These are phyloP conservation scores for Blastobasis lacticolella DNA, from an alignment of 2,888 invertebrate genomes.

Conservation along the genomic window DNA sequence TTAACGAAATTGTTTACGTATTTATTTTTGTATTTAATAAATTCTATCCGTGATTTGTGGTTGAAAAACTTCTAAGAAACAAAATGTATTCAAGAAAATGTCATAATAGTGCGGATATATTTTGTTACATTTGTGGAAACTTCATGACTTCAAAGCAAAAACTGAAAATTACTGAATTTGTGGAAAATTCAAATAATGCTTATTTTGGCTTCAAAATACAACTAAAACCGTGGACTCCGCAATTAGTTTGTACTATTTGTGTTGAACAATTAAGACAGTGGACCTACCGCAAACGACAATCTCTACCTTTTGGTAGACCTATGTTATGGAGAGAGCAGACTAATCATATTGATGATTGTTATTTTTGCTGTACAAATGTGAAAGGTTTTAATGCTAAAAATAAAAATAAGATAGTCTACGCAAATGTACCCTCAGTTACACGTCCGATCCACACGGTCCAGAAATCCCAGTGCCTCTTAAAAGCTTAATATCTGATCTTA, in stretches of 20 bases:
- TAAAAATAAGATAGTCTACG: neutral
- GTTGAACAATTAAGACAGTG: conserved; percentile 1
- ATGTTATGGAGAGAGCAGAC: conserved; percentile 2
- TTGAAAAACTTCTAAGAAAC: too few species aligned
- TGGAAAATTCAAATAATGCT: too few species aligned
- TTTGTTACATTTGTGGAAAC: too few species aligned
- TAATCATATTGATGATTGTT: conserved; percentile 4
- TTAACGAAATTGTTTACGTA: too few species aligned
- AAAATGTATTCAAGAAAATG: too few species aligned
- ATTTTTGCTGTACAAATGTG: neutral
- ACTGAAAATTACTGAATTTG: too few species aligned
- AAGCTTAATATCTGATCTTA: too few species aligned
- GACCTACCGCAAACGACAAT: neutral
- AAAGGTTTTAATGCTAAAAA: conserved; percentile 1
- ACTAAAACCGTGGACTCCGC: conserved; percentile 3
- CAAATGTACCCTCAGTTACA: conserved; percentile 1
- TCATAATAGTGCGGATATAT: too few species aligned
- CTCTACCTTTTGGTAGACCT: neutral
- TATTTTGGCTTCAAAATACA: too few species aligned
- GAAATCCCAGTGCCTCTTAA: neutral
- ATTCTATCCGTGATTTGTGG: too few species aligned
- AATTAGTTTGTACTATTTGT: conserved; percentile 3
- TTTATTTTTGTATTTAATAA: too few species aligned
- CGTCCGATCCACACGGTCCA: neutral
- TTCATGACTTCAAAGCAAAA: too few species aligned